Evolutionary conservation across 1,140 invertebrate genomes (phyloP), one percentile per base, ranked within the genome.

Genomic region (Drosophila subobscura): DNA sequence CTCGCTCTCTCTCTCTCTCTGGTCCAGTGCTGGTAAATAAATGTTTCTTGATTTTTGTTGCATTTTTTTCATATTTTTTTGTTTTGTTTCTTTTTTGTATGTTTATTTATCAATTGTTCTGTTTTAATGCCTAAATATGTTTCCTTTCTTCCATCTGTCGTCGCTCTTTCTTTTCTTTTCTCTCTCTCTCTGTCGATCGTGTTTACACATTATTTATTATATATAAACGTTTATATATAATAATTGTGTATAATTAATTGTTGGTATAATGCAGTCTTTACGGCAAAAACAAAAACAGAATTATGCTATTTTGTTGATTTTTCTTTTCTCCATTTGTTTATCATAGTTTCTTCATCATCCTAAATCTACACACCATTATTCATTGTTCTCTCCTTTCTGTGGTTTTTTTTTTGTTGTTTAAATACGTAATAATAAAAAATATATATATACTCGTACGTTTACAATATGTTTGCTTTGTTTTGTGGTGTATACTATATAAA

Each of bases 241-340:
- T 37, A 37, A 37, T 37, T 37, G 33, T 83, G 65, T 84, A 84
- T 88, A 77, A 83, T 89, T 89, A 89, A 85, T 90, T 86, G 86
- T 90, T 90, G 88, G 86, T 90, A 90, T 90, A 90, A 90, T 88
- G 88, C 88, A 90, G 88, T 90, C 88, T 90, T 90, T 90, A 89
- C 88, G 88, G 88, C 88, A 90, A 90, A 90, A 90, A 90, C 77
- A 88, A 90, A 90, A 90, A 90, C 79, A 83, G 68, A 90, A 90
- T 84, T 86, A 84, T 89, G 73, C 73, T 89, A 84, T 80, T 89
- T 89, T 37, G 33, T 37, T 37, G 33, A 37, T 37, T 37, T 5
- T 27, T 37, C 64, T 71, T 85, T 89, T 67, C 79, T 80, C 58
- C 66, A 67, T 67, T 76, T 71, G 59, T 51, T 59, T 33, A 57